These are phyloP conservation scores for Exephanes ischioxanthus DNA, from an alignment of 2,888 invertebrate species.

Conservation along the genomic window DNA sequence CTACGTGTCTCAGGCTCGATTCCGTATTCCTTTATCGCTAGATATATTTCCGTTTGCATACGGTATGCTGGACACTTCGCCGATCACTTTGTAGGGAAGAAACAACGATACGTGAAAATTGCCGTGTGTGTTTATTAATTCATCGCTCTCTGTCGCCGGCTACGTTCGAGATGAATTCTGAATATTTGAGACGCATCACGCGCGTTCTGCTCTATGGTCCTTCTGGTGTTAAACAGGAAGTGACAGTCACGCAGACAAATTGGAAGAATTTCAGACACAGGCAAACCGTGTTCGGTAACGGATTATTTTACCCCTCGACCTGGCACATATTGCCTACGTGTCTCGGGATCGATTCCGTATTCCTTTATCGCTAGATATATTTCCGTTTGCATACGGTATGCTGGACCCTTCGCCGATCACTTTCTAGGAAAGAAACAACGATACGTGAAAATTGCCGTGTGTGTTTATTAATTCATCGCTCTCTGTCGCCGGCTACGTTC, in stretches of 20 bases:
- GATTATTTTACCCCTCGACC: conserved; percentile 53
- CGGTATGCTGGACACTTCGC: conserved; percentile 7
- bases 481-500: no score
- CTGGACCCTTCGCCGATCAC: conserved; percentile 1
- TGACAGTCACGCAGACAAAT: no score
- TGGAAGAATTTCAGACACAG: not conserved
- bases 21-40: conserved; percentile 32
- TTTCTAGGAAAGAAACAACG: not conserved
- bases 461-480: not conserved
- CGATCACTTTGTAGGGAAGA: not conserved
- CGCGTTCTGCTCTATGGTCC: no score
- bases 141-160: no score
- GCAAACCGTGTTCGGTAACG: conserved; percentile 51
- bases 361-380: conserved; percentile 36
- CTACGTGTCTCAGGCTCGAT: conserved; percentile 56
- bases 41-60: conserved; percentile 38
- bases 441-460: not conserved
- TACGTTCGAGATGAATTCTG: no score
- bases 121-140: not conserved
- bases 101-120: not conserved
- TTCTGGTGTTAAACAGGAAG: no score
- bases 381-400: conserved; percentile 19
- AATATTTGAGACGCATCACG: no score
- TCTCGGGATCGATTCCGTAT: conserved; percentile 41
- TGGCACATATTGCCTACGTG: conserved; percentile 64